Conservation (phyloP, 1,140 invertebrate species). For the Atta colombica region DNA sequence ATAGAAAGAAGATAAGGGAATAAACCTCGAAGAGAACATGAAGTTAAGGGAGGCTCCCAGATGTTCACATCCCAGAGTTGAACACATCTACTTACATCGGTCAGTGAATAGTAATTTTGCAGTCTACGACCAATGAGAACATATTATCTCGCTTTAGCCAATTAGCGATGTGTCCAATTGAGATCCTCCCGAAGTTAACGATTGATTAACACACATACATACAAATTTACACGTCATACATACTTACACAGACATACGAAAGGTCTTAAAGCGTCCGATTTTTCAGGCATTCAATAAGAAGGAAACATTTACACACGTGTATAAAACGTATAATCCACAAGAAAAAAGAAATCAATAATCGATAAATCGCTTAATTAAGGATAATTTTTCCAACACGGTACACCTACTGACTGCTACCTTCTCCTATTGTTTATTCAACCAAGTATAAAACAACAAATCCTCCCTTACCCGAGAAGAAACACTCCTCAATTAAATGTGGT, state of each 20-base stretch:
- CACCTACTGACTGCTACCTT: conserved; percentile 51
- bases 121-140: too few relatives aligned
- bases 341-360: conserved; percentile 36
- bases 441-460: conserved; percentile 35
- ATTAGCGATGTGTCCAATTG: too few relatives aligned
- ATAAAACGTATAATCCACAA: conserved; percentile 38
- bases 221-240: conserved; percentile 16
- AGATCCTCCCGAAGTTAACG: too few relatives aligned
- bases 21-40: conserved; percentile 49
- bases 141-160: too few relatives aligned
- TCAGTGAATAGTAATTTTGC: too few relatives aligned
- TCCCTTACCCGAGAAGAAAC: neutral
- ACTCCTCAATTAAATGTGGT: conserved; percentile 79
- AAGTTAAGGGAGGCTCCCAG: conserved; percentile 37
- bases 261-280: conserved; percentile 15
- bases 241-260: conserved; percentile 1
- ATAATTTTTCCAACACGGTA: conserved; percentile 65
- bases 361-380: conserved; percentile 71
- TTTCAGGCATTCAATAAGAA: conserved; percentile 29
- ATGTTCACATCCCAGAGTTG: too few relatives aligned
- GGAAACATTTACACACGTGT: conserved; percentile 35
- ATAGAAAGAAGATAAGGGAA: conserved; percentile 40
- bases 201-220: conserved; percentile 53
- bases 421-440: conserved; percentile 53
- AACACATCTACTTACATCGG: too few relatives aligned